These are phyloP conservation scores for Trissolcus brochymenae DNA, from an alignment of 2,888 invertebrate genomes.

Conservation along the genomic window DNA sequence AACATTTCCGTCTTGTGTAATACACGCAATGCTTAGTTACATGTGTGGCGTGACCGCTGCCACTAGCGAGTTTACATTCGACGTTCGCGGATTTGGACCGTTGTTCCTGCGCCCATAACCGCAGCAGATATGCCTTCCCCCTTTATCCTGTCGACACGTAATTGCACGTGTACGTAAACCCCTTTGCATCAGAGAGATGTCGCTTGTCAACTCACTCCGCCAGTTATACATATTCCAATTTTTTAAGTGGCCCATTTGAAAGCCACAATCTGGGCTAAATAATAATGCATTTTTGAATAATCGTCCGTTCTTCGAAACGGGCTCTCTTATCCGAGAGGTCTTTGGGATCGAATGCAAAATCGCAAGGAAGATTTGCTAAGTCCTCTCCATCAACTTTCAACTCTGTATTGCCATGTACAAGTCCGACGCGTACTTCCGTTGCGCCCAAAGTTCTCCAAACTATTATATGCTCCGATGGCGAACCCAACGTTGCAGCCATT, in stretches of 20 bases:
- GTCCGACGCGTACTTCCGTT: neutral
- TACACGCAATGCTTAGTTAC: slow-evolving; percentile 32
- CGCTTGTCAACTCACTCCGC: slow-evolving; percentile 44
- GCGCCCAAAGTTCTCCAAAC: neutral
- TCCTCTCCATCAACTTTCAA: neutral
- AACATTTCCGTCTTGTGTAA: slow-evolving; percentile 46
- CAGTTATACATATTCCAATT: too few relatives aligned
- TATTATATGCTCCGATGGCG: too few relatives aligned
- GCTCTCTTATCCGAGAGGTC: too few relatives aligned
- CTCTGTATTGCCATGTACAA: too few relatives aligned
- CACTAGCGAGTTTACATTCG: slow-evolving; percentile 47
- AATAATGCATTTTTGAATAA: too few relatives aligned
- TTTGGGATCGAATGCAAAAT: slow-evolving; percentile 10
- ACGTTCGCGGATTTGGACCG: slow-evolving; percentile 39
- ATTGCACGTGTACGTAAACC: slow-evolving; percentile 43
- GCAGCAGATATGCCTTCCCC: slow-evolving; percentile 54
- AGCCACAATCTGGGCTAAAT: too few relatives aligned
- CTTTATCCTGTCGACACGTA: slow-evolving; percentile 46
- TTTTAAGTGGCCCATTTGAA: too few relatives aligned
- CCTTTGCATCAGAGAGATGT: slow-evolving; percentile 44
- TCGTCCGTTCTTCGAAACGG: too few relatives aligned
- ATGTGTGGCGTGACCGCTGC: slow-evolving; percentile 50
- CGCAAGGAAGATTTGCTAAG: too few relatives aligned
- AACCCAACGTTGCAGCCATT: too few relatives aligned
- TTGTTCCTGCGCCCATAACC: slow-evolving; percentile 51